Evolutionary conservation across 2,888 invertebrate species (phyloP).

Genomic region (Morpho deidamia): DNA sequence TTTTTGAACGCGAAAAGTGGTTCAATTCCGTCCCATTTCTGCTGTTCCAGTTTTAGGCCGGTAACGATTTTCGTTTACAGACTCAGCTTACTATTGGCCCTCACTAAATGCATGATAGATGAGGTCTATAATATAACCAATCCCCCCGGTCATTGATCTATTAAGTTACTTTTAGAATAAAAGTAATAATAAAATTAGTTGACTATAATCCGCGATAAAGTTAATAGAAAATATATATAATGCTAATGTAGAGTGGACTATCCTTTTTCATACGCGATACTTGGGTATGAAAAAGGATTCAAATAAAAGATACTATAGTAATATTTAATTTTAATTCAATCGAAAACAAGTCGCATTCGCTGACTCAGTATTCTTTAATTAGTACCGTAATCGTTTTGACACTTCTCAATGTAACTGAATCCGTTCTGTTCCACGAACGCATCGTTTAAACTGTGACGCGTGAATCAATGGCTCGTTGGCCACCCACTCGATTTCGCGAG

Average conservation of each 20-base stretch:
- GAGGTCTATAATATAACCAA: slow-evolving; percentile 67
- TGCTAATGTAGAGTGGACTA: no score
- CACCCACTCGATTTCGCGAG: slow-evolving; percentile 16
- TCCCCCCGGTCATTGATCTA: slow-evolving; percentile 52
- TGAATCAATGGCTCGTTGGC: slow-evolving; percentile 36
- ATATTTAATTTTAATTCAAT: no score
- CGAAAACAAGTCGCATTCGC: slow-evolving; percentile 21
- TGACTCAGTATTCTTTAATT: slow-evolving; percentile 66
- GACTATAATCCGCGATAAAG: slow-evolving; percentile 21
- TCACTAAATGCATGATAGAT: slow-evolving; percentile 65
- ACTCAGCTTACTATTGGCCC: slow-evolving; percentile 49
- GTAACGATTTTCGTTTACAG: slow-evolving; percentile 67
- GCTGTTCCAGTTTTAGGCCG: slow-evolving; percentile 36
- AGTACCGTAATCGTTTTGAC: slow-evolving; percentile 62
- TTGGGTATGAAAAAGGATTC: no score
- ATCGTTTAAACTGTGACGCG: slow-evolving; percentile 40
- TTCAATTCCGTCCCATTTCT: slow-evolving; percentile 31
- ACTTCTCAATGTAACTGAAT: slow-evolving; percentile 47
- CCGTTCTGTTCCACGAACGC: slow-evolving; percentile 53
- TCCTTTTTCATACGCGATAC: no score
- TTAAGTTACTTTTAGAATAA: slow-evolving; percentile 56
- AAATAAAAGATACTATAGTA: no score
- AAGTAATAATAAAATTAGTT: no score
- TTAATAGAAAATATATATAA: no score
- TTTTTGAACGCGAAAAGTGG: slow-evolving; percentile 20